Conservation (phyloP, 2,888 invertebrate genomes). For the Petrophora chlorosata region DNA sequence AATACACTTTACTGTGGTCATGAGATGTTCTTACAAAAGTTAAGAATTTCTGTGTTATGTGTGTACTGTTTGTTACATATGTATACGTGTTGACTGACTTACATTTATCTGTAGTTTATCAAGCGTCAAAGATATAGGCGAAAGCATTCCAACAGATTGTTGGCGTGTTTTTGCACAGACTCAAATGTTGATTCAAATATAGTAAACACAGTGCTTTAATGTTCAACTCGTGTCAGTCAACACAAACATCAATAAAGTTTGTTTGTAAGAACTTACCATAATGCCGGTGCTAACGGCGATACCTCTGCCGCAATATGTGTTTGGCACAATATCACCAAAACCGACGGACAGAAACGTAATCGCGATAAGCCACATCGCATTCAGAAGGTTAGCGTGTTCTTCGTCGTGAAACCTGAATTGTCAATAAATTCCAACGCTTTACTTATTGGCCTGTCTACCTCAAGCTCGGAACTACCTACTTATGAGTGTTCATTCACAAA, state of each 20-base stretch:
- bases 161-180: conserved; percentile 45
- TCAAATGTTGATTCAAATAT: conserved; percentile 18
- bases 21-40: conserved; percentile 53
- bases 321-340: conserved; percentile 99
- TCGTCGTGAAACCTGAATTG: conserved; percentile 97
- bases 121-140: conserved; percentile 22
- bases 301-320: conserved; percentile 99
- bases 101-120: conserved; percentile 18
- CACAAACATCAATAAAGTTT: conserved; percentile 64
- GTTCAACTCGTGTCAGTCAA: conserved; percentile 69
- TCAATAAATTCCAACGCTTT: conserved; percentile 77
- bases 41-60: conserved; percentile 67
- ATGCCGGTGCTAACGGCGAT: conserved; percentile 99
- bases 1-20: conserved; percentile 61
- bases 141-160: conserved; percentile 50
- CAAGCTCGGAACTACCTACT: conserved; percentile 40
- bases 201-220: conserved; percentile 20
- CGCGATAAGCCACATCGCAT: conserved; percentile 99
- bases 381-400: conserved; percentile 98
- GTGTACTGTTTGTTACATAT: conserved; percentile 65
- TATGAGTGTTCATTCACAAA: conserved; percentile 45
- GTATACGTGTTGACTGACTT: conserved; percentile 76
- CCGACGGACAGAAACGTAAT: conserved; percentile 99
- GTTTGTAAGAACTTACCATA: conserved; percentile 92
- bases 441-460: conserved; percentile 54